phyloP scores from a whole-genome alignment of 2,113 vertebrate species.

The Notothenia rossii region DNA sequence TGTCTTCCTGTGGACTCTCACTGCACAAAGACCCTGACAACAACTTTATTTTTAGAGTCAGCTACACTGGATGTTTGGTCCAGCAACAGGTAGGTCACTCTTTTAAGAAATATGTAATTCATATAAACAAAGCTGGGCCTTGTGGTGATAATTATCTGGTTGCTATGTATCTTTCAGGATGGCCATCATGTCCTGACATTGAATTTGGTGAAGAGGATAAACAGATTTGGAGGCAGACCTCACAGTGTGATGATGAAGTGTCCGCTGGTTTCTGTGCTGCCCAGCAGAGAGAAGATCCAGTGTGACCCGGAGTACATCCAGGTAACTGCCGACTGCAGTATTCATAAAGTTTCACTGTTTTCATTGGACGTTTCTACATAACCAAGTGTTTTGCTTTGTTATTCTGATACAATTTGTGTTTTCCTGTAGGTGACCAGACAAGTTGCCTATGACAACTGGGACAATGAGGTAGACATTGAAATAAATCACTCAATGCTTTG shows the following conservation, averaged over 20 bases:
- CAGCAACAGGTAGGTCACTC: slow-evolving; percentile 64
- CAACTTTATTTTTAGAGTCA: slow-evolving; percentile 78
- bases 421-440: slow-evolving; percentile 71
- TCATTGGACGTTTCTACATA: not conserved
- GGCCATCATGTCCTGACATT: slow-evolving; percentile 66
- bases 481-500: not conserved
- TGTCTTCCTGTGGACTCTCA: slow-evolving; percentile 77
- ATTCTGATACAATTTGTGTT: slow-evolving; percentile 1
- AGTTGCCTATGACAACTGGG: slow-evolving; percentile 73
- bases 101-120: not conserved
- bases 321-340: slow-evolving; percentile 49
- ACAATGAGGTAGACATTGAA: slow-evolving; percentile 65
- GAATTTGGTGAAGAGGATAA: slow-evolving; percentile 71
- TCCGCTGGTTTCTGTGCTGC: slow-evolving; percentile 71
- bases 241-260: slow-evolving; percentile 78
- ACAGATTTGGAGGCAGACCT: slow-evolving; percentile 67
- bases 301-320: slow-evolving; percentile 75
- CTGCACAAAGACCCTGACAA: slow-evolving; percentile 73
- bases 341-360: not conserved
- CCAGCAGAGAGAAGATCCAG: slow-evolving; percentile 73
- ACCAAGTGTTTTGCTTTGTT: not conserved
- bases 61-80: slow-evolving; percentile 78
- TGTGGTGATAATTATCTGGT: not conserved
- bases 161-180: slow-evolving; percentile 44
- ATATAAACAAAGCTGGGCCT: not conserved